Conservation (phyloP, 2,888 invertebrate species). For the Mantis religiosa region DNA sequence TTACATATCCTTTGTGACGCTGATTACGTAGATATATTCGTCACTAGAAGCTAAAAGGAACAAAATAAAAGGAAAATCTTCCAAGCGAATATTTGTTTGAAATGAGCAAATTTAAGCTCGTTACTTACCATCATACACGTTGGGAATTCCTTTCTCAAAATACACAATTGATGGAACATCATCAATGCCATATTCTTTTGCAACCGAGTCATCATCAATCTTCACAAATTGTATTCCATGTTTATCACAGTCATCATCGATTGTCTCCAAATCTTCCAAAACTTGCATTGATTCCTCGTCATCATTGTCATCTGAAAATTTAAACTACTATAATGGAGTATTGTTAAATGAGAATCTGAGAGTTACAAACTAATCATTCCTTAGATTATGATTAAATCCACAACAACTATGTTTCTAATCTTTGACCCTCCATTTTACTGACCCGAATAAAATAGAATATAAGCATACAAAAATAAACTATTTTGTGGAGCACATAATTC, state of each 20-base stretch:
- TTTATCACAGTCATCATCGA: constrained; percentile 89
- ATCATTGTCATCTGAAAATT: constrained; percentile 75
- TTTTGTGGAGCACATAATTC: too few species aligned
- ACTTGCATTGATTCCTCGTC: constrained; percentile 85
- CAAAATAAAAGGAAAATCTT: too few species aligned
- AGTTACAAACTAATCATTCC: not conserved
- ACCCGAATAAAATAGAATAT: too few species aligned
- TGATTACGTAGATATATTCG: too few species aligned
- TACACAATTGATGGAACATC: constrained; percentile 81
- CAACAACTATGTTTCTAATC: too few species aligned
- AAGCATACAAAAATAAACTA: too few species aligned
- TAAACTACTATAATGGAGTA: constrained; percentile 20
- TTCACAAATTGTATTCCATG: constrained; percentile 91
- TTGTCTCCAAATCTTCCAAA: constrained; percentile 82
- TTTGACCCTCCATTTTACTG: too few species aligned
- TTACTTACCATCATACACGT: constrained; percentile 76
- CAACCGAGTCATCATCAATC: constrained; percentile 82
- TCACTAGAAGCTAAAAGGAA: too few species aligned
- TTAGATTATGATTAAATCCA: too few species aligned
- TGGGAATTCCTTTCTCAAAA: constrained; percentile 90
- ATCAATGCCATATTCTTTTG: constrained; percentile 82
- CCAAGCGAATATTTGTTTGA: not conserved
- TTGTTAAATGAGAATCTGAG: not conserved
- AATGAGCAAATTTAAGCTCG: not conserved
- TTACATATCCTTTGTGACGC: too few species aligned